These are phyloP conservation scores for Leptocoma aspasia DNA, from an alignment of 2,113 vertebrate species.

Conservation along the genomic window DNA sequence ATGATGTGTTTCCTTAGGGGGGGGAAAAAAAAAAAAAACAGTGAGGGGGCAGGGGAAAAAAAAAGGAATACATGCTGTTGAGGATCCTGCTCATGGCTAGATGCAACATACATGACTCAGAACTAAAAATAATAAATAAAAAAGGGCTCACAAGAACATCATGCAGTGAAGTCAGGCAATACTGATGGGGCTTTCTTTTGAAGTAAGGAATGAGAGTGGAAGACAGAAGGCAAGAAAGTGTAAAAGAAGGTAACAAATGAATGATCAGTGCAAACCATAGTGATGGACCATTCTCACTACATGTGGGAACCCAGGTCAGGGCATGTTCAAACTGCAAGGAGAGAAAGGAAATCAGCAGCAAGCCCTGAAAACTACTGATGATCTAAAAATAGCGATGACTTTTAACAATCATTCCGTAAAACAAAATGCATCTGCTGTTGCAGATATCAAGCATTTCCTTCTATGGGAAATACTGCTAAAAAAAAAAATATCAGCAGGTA, in stretches of 20 bases:
- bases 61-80: background rate
- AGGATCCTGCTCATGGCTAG: slow-evolving; percentile 31
- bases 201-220: background rate
- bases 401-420: background rate
- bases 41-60: background rate
- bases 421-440: background rate
- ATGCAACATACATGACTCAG: slow-evolving; percentile 7
- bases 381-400: background rate
- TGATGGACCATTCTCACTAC: slow-evolving; percentile 39
- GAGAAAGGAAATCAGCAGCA: slow-evolving; percentile 31
- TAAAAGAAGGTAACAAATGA: slow-evolving; percentile 23
- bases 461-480: background rate
- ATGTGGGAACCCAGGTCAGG: slow-evolving; percentile 37
- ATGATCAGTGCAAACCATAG: slow-evolving; percentile 51
- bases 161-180: slow-evolving; percentile 47
- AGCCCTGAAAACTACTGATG: background rate
- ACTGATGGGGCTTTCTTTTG: background rate
- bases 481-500: background rate
- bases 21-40: no score
- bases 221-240: background rate
- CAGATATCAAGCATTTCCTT: background rate
- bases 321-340: slow-evolving; percentile 60
- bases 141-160: slow-evolving; percentile 24
- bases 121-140: background rate
- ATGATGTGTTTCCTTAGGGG: background rate